Base-by-base conservation (phyloP, 2,113 vertebrate genomes). In the Herpetotheres cachinnans region DNA sequence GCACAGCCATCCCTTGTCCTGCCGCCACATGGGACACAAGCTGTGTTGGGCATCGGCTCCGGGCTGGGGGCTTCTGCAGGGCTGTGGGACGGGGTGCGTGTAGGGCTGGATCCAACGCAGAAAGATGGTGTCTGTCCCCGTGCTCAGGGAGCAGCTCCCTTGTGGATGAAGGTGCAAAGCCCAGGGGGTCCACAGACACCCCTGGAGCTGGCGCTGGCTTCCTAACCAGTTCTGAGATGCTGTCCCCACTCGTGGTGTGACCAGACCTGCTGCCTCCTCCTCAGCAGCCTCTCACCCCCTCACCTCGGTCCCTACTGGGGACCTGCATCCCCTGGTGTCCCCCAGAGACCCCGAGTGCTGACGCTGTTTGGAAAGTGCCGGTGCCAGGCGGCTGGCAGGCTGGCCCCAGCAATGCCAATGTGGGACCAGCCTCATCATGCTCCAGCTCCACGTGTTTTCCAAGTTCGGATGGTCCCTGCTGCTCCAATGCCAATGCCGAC, bases 391-490 rank as follows among this genome's bases (percentile, higher is more conserved):
- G 26, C 47, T 44, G 72, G 30, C 72, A 63, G 38, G 36, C 25
- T 73, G 54, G 0, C 16, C 30, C 55, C 4, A 1, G 29, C 4
- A 32, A 18, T 55, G 52, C 50, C 38, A 34, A 1, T 0, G 0
- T 4, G 36, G 58, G 40, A 73, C 7, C 7, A 69, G 49, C 93
- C 40, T 74, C 46, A 2, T 0, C 4, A 3, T 0, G 1, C 40
- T 83, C 44, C 0, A 0, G 14, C 44, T 83, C 63, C 50, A 1
- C 0, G 0, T 49, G 30, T 76, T 93, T 36, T 63, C 70, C 0
- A 0, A 42, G 47, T 85, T 71, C 1, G 20, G 74, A n/a, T 72
- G 66, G 29, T 92, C n/a, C 62, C 32, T 74, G 46, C 49, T 29
- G 9, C 59, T 56, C 55, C 20, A 8, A 12, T 3, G 0, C 40